Percentiles rank a stretch among this genome's conserved stretches.
Evolutionary conservation across 1,140 invertebrate genomes (phyloP).

Genomic region (Calephelis nemesis): DNA sequence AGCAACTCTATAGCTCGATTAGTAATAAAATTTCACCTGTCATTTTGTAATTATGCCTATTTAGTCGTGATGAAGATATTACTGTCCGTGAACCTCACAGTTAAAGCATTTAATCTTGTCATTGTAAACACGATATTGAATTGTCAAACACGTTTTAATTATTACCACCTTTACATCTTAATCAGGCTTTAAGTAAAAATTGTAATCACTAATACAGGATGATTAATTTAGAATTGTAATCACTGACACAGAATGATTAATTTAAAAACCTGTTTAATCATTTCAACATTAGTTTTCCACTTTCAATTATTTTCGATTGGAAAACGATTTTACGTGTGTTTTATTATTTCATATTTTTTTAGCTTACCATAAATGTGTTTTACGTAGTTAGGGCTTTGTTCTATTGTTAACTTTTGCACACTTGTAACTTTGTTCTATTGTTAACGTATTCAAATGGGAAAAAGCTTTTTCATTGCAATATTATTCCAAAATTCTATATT

Average conservation of each 20-base stretch:
- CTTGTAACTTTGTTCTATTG: too few relatives aligned
- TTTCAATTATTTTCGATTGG: not conserved
- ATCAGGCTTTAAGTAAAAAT: not conserved
- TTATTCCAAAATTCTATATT: too few relatives aligned
- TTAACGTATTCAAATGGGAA: too few relatives aligned
- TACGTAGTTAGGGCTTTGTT: too few relatives aligned
- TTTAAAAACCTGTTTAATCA: not conserved
- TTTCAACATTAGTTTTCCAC: not conserved
- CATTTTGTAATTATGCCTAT: slow-evolving; percentile 35
- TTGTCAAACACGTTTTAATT: slow-evolving; percentile 22
- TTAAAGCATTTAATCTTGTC: slow-evolving; percentile 19
- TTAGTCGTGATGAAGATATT: slow-evolving; percentile 52
- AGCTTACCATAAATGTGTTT: too few relatives aligned
- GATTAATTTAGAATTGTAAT: not conserved
- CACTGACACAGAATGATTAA: too few relatives aligned
- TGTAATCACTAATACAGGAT: too few relatives aligned
- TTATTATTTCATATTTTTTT: too few relatives aligned
- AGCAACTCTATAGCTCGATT: not conserved
- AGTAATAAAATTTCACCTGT: slow-evolving; percentile 29
- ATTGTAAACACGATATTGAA: slow-evolving; percentile 22
- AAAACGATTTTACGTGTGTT: too few relatives aligned
- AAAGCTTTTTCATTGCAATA: too few relatives aligned
- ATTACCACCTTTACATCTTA: not conserved
- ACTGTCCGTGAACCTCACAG: slow-evolving; percentile 30
- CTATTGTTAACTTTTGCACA: too few relatives aligned